Conservation (phyloP, 1,140 invertebrate species). For the Pogonus chalceus region DNA sequence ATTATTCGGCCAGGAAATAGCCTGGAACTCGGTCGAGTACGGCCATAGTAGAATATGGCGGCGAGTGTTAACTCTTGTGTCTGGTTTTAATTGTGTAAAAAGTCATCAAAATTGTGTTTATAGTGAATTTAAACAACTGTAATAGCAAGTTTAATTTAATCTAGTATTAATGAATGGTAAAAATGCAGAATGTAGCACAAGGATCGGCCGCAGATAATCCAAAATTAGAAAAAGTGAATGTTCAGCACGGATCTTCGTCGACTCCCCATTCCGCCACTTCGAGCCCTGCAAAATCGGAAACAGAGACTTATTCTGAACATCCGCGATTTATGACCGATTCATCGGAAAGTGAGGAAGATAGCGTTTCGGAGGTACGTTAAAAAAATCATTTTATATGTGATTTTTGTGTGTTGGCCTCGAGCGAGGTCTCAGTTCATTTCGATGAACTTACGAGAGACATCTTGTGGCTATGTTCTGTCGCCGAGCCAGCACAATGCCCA, state of each 20-base stretch:
- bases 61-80: conserved; percentile 12
- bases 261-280: conserved; percentile 48
- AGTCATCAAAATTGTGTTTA: conserved; percentile 26
- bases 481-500: conserved; percentile 19
- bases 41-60: conserved; percentile 36
- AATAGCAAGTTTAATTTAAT: conserved; percentile 20
- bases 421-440: conserved; percentile 24
- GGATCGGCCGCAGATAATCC: conserved; percentile 59
- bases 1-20: too few relatives aligned
- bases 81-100: conserved; percentile 22
- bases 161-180: conserved; percentile 47
- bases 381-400: conserved; percentile 8
- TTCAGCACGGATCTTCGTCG: conserved; percentile 47
- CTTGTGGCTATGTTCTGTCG: conserved; percentile 29
- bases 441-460: conserved; percentile 37
- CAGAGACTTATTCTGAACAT: conserved; percentile 66
- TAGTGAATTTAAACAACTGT: conserved; percentile 25
- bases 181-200: conserved; percentile 84
- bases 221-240: conserved; percentile 59
- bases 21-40: conserved; percentile 11
- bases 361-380: conserved; percentile 76
- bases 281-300: conserved; percentile 64
- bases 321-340: conserved; percentile 79
- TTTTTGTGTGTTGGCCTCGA: conserved; percentile 24
- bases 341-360: conserved; percentile 86